These are phyloP conservation scores for Propsilocerus akamusi DNA, from an alignment of 1,140 invertebrate genomes.

Conservation along the genomic window DNA sequence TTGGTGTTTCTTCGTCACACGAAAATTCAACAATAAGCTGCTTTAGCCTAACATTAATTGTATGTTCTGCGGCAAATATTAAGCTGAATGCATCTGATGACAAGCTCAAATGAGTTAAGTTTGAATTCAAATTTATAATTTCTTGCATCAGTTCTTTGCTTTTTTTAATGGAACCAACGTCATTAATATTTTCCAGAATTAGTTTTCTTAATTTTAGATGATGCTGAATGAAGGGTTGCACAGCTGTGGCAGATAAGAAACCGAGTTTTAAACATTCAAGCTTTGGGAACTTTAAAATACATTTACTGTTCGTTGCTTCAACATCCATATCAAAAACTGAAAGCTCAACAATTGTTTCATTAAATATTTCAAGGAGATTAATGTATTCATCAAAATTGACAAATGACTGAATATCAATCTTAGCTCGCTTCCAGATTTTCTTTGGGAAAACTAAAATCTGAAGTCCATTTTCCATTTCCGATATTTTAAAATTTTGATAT, in stretches of 20 bases:
- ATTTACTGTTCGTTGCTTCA: background rate
- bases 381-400: background rate
- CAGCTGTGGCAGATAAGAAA: background rate
- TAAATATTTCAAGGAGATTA: background rate
- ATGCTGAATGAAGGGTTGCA: background rate
- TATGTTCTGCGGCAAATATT: background rate
- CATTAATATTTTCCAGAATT: background rate
- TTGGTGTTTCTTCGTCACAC: background rate
- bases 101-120: background rate
- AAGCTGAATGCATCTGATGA: background rate
- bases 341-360: background rate
- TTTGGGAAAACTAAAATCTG: background rate
- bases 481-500: background rate
- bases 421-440: background rate
- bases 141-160: background rate
- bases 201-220: background rate
- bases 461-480: background rate
- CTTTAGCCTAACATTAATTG: background rate
- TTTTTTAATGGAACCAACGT: background rate
- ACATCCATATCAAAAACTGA: background rate
- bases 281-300: background rate
- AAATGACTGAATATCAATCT: background rate
- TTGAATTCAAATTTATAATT: background rate
- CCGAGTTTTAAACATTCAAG: background rate
- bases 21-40: background rate